A percentile compares a stretch with the other conserved stretches of the same genome.
These are phyloP conservation scores for Nycticryphes semicollaris DNA, from an alignment of 2,113 vertebrate genomes.

Conservation along the genomic window DNA sequence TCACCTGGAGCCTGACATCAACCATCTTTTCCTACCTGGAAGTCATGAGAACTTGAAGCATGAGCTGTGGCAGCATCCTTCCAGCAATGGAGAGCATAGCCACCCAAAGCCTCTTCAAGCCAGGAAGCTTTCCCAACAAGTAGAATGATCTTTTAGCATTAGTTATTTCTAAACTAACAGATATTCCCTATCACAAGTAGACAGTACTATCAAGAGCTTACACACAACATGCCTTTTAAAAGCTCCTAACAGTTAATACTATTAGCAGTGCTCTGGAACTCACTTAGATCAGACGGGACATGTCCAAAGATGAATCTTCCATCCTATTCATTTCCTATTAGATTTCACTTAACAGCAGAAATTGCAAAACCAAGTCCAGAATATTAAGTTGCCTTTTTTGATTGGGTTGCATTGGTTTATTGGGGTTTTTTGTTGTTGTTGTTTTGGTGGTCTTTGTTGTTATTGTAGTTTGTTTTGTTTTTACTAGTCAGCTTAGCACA, in stretches of 20 bases:
- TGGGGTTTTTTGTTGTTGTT: neutral
- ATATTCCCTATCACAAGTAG: neutral
- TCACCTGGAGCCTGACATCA: neutral
- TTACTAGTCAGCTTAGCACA: neutral
- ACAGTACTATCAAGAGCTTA: neutral
- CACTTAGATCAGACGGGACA: neutral
- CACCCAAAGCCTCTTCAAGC: neutral
- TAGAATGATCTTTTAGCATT: neutral
- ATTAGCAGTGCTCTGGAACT: neutral
- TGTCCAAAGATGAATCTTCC: neutral
- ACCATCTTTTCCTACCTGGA: neutral
- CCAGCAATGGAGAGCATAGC: neutral
- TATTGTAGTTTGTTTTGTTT: neutral
- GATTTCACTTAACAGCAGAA: neutral
- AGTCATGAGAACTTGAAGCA: neutral
- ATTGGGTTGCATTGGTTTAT: neutral
- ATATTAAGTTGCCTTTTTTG: neutral
- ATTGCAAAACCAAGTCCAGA: neutral
- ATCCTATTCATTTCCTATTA: neutral
- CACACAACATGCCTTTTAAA: neutral
- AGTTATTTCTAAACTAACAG: neutral
- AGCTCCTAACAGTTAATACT: neutral
- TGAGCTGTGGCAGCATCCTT: neutral
- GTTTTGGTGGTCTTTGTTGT: neutral
- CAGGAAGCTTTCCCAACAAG: neutral